Conservation (phyloP, 1,140 invertebrate genomes). For the Zaprionus gabonicus region DNA sequence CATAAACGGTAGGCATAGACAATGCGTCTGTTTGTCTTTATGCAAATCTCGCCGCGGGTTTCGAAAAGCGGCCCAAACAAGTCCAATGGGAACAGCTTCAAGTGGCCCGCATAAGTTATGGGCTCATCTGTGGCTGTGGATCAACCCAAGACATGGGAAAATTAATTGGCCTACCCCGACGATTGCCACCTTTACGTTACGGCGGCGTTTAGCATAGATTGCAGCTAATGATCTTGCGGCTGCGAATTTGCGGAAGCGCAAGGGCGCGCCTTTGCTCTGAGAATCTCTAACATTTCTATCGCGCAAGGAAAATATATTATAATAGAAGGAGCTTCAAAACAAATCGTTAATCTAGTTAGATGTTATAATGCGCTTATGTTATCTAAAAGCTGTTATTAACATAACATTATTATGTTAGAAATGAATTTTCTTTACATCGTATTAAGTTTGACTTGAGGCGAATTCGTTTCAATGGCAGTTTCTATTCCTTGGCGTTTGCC, state of each 20-base stretch:
- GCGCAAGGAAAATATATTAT: background rate
- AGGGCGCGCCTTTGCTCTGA: too few species aligned
- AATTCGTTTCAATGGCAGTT: background rate
- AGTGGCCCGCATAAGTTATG: slow-evolving; percentile 12
- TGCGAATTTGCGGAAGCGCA: background rate
- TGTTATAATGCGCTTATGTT: too few species aligned
- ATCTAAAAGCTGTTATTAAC: background rate
- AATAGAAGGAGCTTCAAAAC: background rate
- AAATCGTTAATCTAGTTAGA: background rate
- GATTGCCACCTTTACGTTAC: background rate
- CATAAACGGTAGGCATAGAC: slow-evolving; percentile 47
- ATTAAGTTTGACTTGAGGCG: background rate
- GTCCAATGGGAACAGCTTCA: slow-evolving; percentile 21
- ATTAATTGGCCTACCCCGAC: background rate
- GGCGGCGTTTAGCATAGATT: background rate
- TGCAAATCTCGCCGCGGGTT: slow-evolving; percentile 14
- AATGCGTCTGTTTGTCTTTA: slow-evolving; percentile 34
- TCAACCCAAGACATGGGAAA: slow-evolving; percentile 1
- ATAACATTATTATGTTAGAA: background rate
- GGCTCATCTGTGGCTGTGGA: slow-evolving; percentile 1
- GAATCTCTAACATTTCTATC: background rate
- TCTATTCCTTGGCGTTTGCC: background rate
- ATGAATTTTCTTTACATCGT: background rate
- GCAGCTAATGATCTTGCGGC: background rate
- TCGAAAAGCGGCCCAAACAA: slow-evolving; percentile 14